Evolutionary conservation across 2,797 vertebrate genomes (phyloP).

Genomic region (Loriculus beryllinus): DNA sequence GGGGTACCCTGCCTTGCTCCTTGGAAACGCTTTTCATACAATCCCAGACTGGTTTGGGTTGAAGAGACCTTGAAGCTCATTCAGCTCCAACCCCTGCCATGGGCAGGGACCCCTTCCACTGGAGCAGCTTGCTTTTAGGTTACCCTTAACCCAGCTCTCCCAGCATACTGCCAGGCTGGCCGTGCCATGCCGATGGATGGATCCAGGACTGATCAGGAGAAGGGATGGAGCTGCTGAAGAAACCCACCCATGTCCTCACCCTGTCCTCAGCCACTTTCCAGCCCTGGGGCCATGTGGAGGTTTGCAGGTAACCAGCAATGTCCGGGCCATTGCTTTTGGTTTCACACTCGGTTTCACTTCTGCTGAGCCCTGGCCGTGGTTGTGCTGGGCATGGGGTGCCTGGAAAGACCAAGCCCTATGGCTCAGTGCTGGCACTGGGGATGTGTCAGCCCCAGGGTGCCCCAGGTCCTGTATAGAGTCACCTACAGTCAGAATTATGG

Average conservation of each 20-base stretch:
- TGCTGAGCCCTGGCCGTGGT: fast-evolving
- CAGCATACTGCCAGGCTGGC: background rate
- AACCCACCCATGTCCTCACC: fast-evolving
- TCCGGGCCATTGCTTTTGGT: fast-evolving
- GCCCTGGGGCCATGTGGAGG: fast-evolving
- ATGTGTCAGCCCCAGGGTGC: background rate
- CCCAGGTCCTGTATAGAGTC: background rate
- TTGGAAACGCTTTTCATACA: background rate
- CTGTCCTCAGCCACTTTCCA: background rate
- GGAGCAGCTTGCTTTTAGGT: background rate
- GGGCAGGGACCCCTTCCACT: background rate
- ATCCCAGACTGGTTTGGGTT: background rate
- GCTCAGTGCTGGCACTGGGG: fast-evolving
- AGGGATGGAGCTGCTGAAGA: fast-evolving
- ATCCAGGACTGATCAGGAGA: background rate
- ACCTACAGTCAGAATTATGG: background rate
- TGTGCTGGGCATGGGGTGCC: fast-evolving
- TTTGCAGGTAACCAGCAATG: background rate
- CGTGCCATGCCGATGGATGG: fast-evolving
- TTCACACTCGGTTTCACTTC: background rate
- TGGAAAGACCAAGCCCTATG: fast-evolving
- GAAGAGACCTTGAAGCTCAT: background rate
- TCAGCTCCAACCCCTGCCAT: background rate
- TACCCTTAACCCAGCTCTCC: background rate
- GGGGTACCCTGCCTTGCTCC: fast-evolving